Base-by-base conservation (phyloP, 2,113 vertebrate species). In the Nesoenas mayeri region DNA sequence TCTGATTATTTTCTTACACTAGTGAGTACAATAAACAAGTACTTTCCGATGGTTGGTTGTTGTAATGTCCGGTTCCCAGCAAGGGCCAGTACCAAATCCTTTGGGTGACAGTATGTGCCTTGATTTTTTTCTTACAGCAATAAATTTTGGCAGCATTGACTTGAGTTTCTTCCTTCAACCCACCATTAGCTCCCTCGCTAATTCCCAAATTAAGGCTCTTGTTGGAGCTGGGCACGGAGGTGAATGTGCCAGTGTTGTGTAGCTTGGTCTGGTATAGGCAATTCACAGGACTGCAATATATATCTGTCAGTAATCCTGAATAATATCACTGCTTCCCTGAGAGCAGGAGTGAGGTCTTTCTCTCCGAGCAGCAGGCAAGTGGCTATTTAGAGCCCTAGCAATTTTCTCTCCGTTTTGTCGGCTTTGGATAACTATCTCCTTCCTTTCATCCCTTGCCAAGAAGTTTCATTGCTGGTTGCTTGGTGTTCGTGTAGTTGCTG, bases 371-470 rank as follows among this genome's bases (percentile, higher is more conserved):
- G 92, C 94, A 87, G 92, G 92, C 70, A 73, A 50, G 71, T 92
- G 66, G n/a, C 77, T 93, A 88, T 96, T 96, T 79, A 89, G 78
- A 94, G 51, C 66, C 65, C 42, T 73, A 80, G 88, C 74, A 94
- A 94, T 96, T 96, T 96, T 88, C 71, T 85, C 34, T 66, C 71
- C 56, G 6, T 95, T 95, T 93, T 88, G 40, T 77, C 85, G 81
- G 50, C 71, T 91, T 90, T 83, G 79, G 88, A 90, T 95, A 95
- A 93, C 81, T 67, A 62, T 90, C 89, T 94, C 87, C 56, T 94
- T 78, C 86, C 73, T 94, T 95, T 96, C 70, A 84, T 91, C 70
- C 73, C 58, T 87, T 96, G 96, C 92, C 80, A 88, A 77, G 73
- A 75, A 95, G 84, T 92, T 92, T 91, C 80, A 14, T 89, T 85